Evolutionary conservation across 1,140 invertebrate genomes (phyloP).

Genomic region (Lanistes nyassanus): DNA sequence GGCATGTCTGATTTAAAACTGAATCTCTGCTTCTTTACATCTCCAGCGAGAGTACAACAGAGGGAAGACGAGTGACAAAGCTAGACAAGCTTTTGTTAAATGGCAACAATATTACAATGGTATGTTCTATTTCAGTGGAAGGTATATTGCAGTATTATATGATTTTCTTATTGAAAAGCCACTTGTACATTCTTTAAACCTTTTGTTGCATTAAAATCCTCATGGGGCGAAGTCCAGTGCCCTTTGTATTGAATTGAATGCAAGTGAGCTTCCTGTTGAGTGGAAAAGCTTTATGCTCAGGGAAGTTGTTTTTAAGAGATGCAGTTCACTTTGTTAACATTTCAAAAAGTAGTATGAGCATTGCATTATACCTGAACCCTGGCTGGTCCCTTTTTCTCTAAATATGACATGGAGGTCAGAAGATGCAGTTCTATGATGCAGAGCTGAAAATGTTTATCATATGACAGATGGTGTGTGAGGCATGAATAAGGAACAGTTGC

Average conservation of each 20-base stretch:
- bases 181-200: too few relatives aligned
- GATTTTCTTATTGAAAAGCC: neutral
- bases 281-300: too few relatives aligned
- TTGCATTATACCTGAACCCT: too few relatives aligned
- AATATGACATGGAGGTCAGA: neutral
- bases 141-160: neutral
- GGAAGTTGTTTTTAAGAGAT: too few relatives aligned
- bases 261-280: too few relatives aligned
- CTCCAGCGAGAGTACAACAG: constrained; percentile 87
- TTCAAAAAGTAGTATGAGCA: too few relatives aligned
- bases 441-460: neutral
- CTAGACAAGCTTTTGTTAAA: constrained; percentile 98
- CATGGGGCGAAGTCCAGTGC: too few relatives aligned
- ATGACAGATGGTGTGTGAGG: neutral
- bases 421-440: neutral
- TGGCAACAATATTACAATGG: constrained; percentile 99
- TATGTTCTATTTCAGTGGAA: constrained; percentile 63
- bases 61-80: constrained; percentile 95
- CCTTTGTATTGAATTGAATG: too few relatives aligned
- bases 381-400: neutral
- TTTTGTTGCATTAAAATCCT: too few relatives aligned
- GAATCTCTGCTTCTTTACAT: neutral
- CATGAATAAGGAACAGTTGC: neutral
- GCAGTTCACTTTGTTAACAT: too few relatives aligned
- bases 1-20: neutral